Evolutionary conservation across 2,797 vertebrate species (phyloP).

Genomic region (Ispidina picta): DNA sequence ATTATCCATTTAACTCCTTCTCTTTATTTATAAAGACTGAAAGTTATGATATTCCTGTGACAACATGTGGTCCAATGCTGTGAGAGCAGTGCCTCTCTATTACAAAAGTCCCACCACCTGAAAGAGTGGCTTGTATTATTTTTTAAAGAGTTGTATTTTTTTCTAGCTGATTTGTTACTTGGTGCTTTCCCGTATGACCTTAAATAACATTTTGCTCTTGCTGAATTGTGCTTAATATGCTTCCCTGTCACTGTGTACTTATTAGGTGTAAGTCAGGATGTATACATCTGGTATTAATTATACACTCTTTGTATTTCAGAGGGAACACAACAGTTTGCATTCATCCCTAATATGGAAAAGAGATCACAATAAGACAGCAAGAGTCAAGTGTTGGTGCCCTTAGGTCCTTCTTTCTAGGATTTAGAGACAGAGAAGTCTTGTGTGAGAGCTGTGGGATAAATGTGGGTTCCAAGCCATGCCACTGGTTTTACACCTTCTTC

Average conservation of each 20-base stretch:
- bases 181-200: neutral
- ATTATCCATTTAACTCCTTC: neutral
- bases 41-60: neutral
- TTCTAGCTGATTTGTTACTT: neutral
- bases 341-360: neutral
- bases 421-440: neutral
- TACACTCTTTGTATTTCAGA: neutral
- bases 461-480: neutral
- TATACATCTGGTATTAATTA: neutral
- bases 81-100: neutral
- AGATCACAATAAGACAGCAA: neutral
- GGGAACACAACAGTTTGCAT: neutral
- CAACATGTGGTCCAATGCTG: neutral
- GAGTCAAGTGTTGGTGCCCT: neutral
- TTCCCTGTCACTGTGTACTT: neutral
- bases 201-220: neutral
- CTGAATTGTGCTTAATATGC: neutral
- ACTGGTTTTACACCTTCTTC: neutral
- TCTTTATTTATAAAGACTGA: slow-evolving; percentile 34
- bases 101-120: neutral
- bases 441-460: neutral
- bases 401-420: neutral
- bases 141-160: neutral
- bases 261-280: neutral
- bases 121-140: neutral